phyloP scores from a whole-genome alignment of 2,113 vertebrate genomes.

The Rutilus rutilus region DNA sequence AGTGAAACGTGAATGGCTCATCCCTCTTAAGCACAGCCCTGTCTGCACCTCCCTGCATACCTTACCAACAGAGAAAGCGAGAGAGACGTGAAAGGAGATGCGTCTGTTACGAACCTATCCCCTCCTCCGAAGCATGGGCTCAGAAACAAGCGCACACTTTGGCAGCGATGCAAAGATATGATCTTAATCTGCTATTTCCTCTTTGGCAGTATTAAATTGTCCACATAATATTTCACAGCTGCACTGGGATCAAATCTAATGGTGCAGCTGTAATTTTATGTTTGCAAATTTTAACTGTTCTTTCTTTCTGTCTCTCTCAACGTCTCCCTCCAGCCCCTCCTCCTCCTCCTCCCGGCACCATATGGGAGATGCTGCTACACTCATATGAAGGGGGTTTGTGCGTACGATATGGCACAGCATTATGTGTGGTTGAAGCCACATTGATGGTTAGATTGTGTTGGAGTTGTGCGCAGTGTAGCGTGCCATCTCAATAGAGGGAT shows the following conservation, averaged over 20 bases:
- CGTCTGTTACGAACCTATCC: slow-evolving; percentile 34
- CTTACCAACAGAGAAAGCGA: slow-evolving; percentile 4
- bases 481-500: slow-evolving; percentile 23
- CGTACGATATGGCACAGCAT: neutral
- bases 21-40: slow-evolving; percentile 51
- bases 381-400: slow-evolving; percentile 50
- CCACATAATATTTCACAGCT: slow-evolving; percentile 77
- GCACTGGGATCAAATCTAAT: slow-evolving; percentile 62
- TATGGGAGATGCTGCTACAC: slow-evolving; percentile 64
- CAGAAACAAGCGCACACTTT: slow-evolving; percentile 59
- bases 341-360: slow-evolving; percentile 59
- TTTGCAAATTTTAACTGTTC: slow-evolving; percentile 61
- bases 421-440: neutral
- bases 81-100: slow-evolving; percentile 23
- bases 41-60: slow-evolving; percentile 53
- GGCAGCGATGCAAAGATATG: slow-evolving; percentile 60
- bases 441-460: slow-evolving; percentile 30
- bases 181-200: slow-evolving; percentile 76
- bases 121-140: slow-evolving; percentile 18
- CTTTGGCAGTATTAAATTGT: slow-evolving; percentile 75
- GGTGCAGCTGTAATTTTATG: slow-evolving; percentile 70
- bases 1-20: slow-evolving; percentile 62
- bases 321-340: slow-evolving; percentile 44
- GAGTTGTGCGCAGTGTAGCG: neutral
- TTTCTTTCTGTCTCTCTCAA: slow-evolving; percentile 31